Base-by-base conservation (phyloP, 2,888 invertebrate species). In the Polydrusus tereticollis region DNA sequence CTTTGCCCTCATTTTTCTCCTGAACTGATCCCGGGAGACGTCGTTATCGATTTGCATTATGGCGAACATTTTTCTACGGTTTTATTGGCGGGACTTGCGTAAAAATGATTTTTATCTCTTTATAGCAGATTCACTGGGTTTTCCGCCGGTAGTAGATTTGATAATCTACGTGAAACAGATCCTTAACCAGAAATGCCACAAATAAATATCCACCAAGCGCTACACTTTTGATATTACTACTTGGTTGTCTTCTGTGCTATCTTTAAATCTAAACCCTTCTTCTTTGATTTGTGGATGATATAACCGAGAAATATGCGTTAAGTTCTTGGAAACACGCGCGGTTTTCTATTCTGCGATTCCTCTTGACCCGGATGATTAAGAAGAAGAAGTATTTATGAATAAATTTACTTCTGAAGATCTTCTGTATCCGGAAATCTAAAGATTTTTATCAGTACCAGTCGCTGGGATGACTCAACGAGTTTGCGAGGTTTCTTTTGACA, bases 41-140 rank as follows among this genome's bases (percentile, higher is more conserved):
- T 94, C 94, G 88, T 90, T 90, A 89, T 94, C 94, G 87, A 93
- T 93, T 90, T 93, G 93, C 93, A 94, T 94, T 90, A 94, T 93
- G 88, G 94, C 93, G 89, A 93, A 94, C 94, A 94, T 94, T 89
- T 89, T 92, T 89, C 74, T 45, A 10, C 10, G 36, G 45, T 72
- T 72, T 72, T 63, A 63, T 63, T 62, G 6, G 14, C n/a, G n/a
- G 12, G 16, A 23, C 50, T 52, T 64, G 64, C 64, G 50, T 64
- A 52, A 29, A 63, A 74, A 38, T 36, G 62, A 62, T 55, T 36
- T 52, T 62, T 60, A 74, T 75, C 73, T 68, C 47, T 59, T n/a
- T 65, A 33, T 29, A 18, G 58, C 38, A 21, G 69, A 66, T 66
- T 71, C 71, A 70, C 71, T 63, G 73, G 55, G 57, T 69, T 69